These are phyloP conservation scores for Aplocera efformata DNA, from an alignment of 2,888 invertebrate species.

Conservation along the genomic window DNA sequence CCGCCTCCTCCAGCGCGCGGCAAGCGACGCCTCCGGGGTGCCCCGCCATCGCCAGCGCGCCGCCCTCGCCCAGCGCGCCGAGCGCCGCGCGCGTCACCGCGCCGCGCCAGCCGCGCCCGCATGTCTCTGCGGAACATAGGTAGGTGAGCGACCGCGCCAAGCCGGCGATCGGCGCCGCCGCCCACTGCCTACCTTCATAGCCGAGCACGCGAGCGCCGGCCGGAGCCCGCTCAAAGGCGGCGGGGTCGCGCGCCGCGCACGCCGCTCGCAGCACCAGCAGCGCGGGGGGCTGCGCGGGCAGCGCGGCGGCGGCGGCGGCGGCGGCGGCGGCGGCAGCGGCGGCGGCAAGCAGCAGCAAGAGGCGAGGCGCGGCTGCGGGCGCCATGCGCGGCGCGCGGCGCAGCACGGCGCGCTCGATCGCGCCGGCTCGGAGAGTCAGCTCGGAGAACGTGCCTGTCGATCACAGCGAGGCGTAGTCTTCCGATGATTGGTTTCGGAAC, in stretches of 20 bases:
- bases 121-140: conserved; percentile 46
- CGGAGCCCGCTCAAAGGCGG: conserved; percentile 31
- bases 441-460: too few relatives aligned
- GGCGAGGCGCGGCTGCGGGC: conserved; percentile 27
- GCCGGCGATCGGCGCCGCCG: too few relatives aligned
- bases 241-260: conserved; percentile 34
- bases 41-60: conserved; percentile 36
- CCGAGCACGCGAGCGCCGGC: conserved; percentile 49
- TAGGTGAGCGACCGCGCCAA: conserved; percentile 12
- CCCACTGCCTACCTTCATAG: conserved; percentile 28
- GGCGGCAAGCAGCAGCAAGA: conserved; percentile 30
- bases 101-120: conserved; percentile 43
- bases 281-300: conserved; percentile 33
- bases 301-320: conserved; percentile 33
- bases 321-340: conserved; percentile 41
- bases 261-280: conserved; percentile 56
- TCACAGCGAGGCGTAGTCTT: too few relatives aligned
- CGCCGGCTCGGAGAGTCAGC: too few relatives aligned
- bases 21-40: conserved; percentile 42
- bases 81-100: conserved; percentile 43
- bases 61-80: conserved; percentile 40
- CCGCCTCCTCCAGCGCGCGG: conserved; percentile 40
- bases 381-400: conserved; percentile 33
- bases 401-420: conserved; percentile 57
- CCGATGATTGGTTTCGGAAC: too few relatives aligned